phyloP scores from a whole-genome alignment of 2,888 invertebrate genomes.

The Cryptus viduatorius region DNA sequence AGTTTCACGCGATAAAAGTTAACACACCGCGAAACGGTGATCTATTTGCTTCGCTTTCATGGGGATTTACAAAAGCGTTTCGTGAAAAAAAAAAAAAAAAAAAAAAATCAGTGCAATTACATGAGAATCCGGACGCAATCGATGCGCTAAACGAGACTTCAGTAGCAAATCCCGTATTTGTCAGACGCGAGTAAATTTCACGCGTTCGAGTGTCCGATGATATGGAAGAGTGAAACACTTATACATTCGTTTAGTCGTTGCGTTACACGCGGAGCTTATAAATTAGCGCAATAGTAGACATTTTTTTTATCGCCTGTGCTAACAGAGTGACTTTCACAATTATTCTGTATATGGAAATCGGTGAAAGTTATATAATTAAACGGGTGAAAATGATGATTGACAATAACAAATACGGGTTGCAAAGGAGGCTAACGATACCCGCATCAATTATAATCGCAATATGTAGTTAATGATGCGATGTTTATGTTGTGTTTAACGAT shows the following conservation, averaged over 20 bases:
- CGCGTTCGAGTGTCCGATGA: not conserved
- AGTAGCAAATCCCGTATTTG: constrained; percentile 52
- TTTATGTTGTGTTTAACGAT: not conserved
- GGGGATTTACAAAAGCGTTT: constrained; percentile 26
- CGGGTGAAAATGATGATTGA: constrained; percentile 19
- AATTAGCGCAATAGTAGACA: no score
- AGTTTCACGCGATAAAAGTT: constrained; percentile 44
- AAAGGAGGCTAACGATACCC: constrained; percentile 36
- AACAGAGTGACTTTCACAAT: constrained; percentile 19
- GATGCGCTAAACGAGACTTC: constrained; percentile 33
- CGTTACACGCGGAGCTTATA: not conserved
- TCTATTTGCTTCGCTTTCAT: constrained; percentile 46
- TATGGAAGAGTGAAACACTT: not conserved
- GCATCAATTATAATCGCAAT: constrained; percentile 29
- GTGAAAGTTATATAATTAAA: constrained; percentile 48
- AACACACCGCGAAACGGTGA: constrained; percentile 43
- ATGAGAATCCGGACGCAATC: constrained; percentile 30
- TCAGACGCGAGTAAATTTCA: constrained; percentile 39
- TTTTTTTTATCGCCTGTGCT: no score
- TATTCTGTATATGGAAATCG: not conserved
- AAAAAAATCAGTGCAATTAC: not conserved
- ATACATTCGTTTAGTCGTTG: not conserved
- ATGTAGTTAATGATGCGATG: no score
- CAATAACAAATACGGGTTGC: constrained; percentile 48
- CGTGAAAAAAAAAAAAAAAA: not conserved